phyloP scores from a whole-genome alignment of 2,113 vertebrate genomes.

The Cynoglossus semilaevis region DNA sequence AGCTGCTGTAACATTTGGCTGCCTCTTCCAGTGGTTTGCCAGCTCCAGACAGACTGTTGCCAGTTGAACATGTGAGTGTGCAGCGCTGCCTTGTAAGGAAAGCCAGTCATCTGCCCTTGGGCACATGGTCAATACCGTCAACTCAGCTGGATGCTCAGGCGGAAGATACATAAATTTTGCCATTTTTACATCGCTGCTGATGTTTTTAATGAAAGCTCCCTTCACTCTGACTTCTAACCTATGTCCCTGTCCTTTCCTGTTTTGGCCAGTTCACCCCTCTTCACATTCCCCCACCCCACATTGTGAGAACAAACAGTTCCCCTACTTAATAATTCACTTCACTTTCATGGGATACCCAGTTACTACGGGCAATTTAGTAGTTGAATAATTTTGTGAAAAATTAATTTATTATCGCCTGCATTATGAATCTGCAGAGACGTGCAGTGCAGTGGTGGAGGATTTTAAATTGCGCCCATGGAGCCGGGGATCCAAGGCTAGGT shows the following conservation, averaged over 20 bases:
- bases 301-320: conserved; percentile 82
- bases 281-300: neutral
- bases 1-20: conserved; percentile 56
- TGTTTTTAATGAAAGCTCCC: conserved; percentile 67
- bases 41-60: conserved; percentile 47
- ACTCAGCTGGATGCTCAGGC: conserved; percentile 68
- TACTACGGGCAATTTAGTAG: conserved; percentile 99
- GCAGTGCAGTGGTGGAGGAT: conserved; percentile 94
- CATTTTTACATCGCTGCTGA: conserved; percentile 57
- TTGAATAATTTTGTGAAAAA: conserved; percentile 99
- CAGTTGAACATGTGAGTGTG: conserved; percentile 53
- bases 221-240: conserved; percentile 54
- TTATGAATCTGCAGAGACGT: conserved; percentile 96
- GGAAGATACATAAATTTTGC: conserved; percentile 56
- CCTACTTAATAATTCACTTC: conserved; percentile 98
- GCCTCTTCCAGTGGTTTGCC: conserved; percentile 57
- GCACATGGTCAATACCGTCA: conserved; percentile 73
- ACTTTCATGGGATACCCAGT: conserved; percentile 99
- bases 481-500: conserved; percentile 94
- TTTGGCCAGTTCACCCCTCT: conserved; percentile 76
- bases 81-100: conserved; percentile 58
- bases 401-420: conserved; percentile 93
- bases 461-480: conserved; percentile 98
- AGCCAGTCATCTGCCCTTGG: conserved; percentile 57
- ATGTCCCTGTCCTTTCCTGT: conserved; percentile 48